Base-by-base conservation (phyloP, 2,113 vertebrate genomes). In the Ptilorrhoa leucosticta region DNA sequence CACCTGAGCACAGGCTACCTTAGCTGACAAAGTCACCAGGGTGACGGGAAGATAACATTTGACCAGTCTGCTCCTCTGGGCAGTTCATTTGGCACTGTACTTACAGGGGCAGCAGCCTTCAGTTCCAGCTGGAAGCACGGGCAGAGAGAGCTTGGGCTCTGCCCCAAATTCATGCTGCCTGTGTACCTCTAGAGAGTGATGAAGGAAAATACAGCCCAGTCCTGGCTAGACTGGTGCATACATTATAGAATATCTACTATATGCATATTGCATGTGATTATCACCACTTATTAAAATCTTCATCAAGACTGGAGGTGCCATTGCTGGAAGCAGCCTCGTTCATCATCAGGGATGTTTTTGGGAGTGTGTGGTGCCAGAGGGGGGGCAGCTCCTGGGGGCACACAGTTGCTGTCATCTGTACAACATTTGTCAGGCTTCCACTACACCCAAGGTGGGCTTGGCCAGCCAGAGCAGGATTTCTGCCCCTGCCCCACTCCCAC, bases 121-220 rank as follows among this genome's bases (percentile, higher is more conserved):
- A 1, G 7, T 44, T 95, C 69, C 77, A 91, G 45, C 42, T 61
- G 60, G n/a, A 13, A 44, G 31, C 54, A n/a, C 7, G 15, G 35
- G 61, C n/a, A 75, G 47, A 63, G 48, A 13, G 45, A 68, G 33
- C 16, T 42, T 54, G 56, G 51, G 47, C 51, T 91, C n/a, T 94
- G 56, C 24, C 54, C 64, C 10, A 1, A 8, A 17, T 1, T 28
- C 2, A 6, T 16, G 39, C 40, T 58, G 30, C n/a, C 12, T 0
- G 0, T 12, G 14, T 33, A 30, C 5, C 26, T 51, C 20, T 6
- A 42, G 64, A 69, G 39, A 63, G 42, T 5, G 22, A 47, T n/a
- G 33, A 39, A 82, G 57, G 27, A 50, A 79, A 78, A 75, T 1
- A 54, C 16, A 72, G 44, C 31, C 44, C 37, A 37, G 9, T 11